phyloP scores from a whole-genome alignment of 2,888 invertebrate genomes.

The Agrenia bidenticulata region DNA sequence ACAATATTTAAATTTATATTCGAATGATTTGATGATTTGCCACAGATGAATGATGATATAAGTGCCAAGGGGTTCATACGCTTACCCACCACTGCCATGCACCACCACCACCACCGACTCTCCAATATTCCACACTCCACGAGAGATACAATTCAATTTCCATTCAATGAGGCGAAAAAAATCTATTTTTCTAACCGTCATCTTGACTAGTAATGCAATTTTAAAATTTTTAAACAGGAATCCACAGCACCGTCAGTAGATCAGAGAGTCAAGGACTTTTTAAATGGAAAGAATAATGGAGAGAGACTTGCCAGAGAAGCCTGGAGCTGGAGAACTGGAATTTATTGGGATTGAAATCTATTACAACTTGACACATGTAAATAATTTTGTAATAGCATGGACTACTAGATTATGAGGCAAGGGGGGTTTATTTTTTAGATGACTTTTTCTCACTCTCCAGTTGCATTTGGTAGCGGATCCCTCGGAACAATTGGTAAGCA shows the following conservation, averaged over 20 bases:
- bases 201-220: neutral
- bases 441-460: neutral
- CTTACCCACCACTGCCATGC: neutral
- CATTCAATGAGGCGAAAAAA: neutral
- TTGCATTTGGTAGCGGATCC: conserved; percentile 19
- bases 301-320: too few relatives aligned
- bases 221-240: neutral
- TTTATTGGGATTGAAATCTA: too few relatives aligned
- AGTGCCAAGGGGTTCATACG: conserved; percentile 24
- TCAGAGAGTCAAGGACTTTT: too few relatives aligned
- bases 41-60: conserved; percentile 27
- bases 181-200: neutral
- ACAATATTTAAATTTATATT: conserved; percentile 13
- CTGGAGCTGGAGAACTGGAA: too few relatives aligned
- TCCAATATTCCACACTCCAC: conserved; percentile 14
- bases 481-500: conserved; percentile 59
- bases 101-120: neutral
- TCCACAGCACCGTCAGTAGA: too few relatives aligned
- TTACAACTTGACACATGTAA: too few relatives aligned
- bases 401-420: too few relatives aligned
- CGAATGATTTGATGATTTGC: conserved; percentile 14
- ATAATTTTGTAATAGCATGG: too few relatives aligned
- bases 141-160: neutral
- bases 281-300: too few relatives aligned
- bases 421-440: too few relatives aligned